Evolutionary conservation across 2,797 vertebrate genomes (phyloP).

Genomic region (Ptychobarbus kaznakovi): DNA sequence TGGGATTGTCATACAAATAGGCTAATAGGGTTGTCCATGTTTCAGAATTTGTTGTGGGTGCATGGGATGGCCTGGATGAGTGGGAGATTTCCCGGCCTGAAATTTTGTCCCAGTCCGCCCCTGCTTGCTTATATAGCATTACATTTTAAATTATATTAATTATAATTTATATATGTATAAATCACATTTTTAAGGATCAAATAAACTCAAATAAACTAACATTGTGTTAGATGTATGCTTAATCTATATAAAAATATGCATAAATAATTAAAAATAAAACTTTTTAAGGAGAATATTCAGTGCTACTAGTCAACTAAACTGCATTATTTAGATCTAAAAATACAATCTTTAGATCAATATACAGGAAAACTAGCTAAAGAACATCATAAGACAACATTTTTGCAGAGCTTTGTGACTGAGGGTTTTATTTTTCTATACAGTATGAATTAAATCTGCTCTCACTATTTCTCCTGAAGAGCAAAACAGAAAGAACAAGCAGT

Average conservation of each 20-base stretch:
- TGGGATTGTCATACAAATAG: too few relatives aligned
- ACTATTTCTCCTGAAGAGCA: constrained; percentile 13
- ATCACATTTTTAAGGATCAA: neutral
- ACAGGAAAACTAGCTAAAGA: neutral
- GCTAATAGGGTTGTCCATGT: too few relatives aligned
- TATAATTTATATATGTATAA: fast-evolving
- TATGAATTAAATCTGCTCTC: constrained; percentile 28
- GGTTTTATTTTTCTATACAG: constrained; percentile 13
- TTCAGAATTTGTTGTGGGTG: too few relatives aligned
- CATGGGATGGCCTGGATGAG: too few relatives aligned
- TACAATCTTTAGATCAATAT: neutral
- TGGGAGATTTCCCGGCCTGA: too few relatives aligned
- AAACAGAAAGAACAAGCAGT: constrained; percentile 30
- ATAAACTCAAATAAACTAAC: neutral
- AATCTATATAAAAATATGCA: neutral
- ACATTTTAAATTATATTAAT: neutral
- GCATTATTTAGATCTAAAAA: neutral
- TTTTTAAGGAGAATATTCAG: neutral
- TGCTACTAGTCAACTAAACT: neutral
- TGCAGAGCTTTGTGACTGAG: neutral
- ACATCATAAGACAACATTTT: neutral
- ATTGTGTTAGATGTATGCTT: neutral
- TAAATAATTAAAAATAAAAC: too few relatives aligned
- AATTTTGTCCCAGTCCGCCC: too few relatives aligned
- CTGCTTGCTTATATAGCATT: neutral